phyloP scores from a whole-genome alignment of 2,888 invertebrate genomes.

The Plemyria rubiginata region DNA sequence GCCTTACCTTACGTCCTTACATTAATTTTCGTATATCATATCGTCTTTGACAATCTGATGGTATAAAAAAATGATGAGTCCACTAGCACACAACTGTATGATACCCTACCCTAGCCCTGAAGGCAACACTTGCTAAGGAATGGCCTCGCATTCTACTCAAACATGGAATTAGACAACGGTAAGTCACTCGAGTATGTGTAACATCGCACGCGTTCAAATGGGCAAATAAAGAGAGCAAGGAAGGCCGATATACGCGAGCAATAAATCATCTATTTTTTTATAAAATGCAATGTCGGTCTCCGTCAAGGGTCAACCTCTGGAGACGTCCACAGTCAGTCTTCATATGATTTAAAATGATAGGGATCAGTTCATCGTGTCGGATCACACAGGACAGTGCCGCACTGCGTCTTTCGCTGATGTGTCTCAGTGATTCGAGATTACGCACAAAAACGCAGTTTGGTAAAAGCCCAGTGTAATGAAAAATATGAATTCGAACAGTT shows the following conservation, averaged over 20 bases:
- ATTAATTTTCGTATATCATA: slow-evolving; percentile 80
- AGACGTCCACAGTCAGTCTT: slow-evolving; percentile 67
- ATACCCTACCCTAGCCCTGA: slow-evolving; percentile 56
- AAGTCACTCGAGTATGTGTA: slow-evolving; percentile 66
- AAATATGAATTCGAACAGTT: slow-evolving; percentile 66
- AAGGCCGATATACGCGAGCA: slow-evolving; percentile 63
- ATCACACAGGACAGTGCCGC: slow-evolving; percentile 42
- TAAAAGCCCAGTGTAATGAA: slow-evolving; percentile 11
- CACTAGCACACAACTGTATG: slow-evolving; percentile 64
- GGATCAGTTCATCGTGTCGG: slow-evolving; percentile 44
- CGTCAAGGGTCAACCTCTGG: slow-evolving; percentile 62
- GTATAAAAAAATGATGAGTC: slow-evolving; percentile 66
- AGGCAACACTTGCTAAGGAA: slow-evolving; percentile 67
- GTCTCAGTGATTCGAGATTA: slow-evolving; percentile 1
- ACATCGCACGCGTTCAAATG: slow-evolving; percentile 73
- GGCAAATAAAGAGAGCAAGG: slow-evolving; percentile 72
- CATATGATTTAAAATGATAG: slow-evolving; percentile 55
- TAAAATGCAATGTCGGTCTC: slow-evolving; percentile 77
- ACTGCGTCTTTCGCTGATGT: slow-evolving; percentile 23
- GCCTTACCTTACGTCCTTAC: slow-evolving; percentile 83
- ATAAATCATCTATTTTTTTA: slow-evolving; percentile 67
- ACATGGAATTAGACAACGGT: slow-evolving; percentile 55
- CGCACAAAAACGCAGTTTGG: slow-evolving; percentile 26
- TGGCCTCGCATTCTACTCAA: slow-evolving; percentile 48
- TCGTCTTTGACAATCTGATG: slow-evolving; percentile 83